Conservation (phyloP, 2,888 invertebrate species). For the Tolmerus cingulatus region DNA sequence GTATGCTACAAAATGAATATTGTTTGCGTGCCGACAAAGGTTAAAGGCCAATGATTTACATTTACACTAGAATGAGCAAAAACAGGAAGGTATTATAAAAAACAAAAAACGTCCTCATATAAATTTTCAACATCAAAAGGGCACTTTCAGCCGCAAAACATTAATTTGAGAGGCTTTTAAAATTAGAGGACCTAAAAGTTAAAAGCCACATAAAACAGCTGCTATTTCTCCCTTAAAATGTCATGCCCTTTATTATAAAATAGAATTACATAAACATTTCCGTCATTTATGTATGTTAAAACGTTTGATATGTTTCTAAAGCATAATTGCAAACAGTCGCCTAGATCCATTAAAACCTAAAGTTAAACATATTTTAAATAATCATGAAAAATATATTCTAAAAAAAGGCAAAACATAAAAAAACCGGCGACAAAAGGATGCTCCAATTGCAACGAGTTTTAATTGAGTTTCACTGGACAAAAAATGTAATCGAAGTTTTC, state of each 20-base stretch:
- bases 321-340: background rate
- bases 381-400: background rate
- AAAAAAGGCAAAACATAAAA: background rate
- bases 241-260: background rate
- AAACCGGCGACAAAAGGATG: background rate
- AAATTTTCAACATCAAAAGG: background rate
- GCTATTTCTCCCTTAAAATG: background rate
- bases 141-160: background rate
- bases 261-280: background rate
- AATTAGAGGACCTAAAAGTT: background rate
- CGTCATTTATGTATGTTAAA: background rate
- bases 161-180: background rate
- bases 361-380: background rate
- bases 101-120: background rate
- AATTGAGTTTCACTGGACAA: background rate
- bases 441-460: background rate
- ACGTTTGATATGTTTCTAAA: background rate
- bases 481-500: background rate
- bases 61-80: background rate
- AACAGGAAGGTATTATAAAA: background rate
- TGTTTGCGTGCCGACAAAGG: background rate
- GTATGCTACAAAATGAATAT: background rate
- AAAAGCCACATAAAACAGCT: background rate
- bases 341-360: background rate
- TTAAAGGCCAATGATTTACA: background rate